Evolutionary conservation across 2,113 vertebrate genomes (phyloP).

Genomic region (Pteropus alecto): DNA sequence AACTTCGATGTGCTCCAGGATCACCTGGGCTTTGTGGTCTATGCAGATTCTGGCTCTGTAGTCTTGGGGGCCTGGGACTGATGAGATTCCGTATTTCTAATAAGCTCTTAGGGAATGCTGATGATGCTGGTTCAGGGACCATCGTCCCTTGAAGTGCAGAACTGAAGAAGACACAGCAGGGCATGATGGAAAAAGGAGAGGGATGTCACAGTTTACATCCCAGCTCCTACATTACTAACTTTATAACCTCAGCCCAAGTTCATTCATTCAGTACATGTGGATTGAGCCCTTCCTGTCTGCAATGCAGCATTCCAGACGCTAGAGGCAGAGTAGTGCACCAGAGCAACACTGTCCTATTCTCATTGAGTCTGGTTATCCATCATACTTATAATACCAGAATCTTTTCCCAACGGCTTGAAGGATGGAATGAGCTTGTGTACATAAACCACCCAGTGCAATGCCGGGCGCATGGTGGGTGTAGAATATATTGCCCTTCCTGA

Average conservation of each 20-base stretch:
- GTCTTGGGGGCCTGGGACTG: neutral
- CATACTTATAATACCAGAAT: neutral
- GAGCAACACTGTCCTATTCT: neutral
- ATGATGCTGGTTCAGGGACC: neutral
- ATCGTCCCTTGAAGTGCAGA: rapidly evolving
- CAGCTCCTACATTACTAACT: too few species aligned
- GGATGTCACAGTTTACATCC: rapidly evolving
- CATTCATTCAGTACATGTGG: neutral
- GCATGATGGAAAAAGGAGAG: neutral
- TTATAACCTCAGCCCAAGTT: neutral
- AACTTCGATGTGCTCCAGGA: rapidly evolving
- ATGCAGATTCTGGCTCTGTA: neutral
- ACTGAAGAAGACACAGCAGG: rapidly evolving
- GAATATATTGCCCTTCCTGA: neutral
- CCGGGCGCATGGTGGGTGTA: neutral
- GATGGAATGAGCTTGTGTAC: neutral
- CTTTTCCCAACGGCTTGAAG: neutral
- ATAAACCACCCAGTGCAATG: neutral
- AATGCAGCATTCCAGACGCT: neutral
- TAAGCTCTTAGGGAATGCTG: neutral
- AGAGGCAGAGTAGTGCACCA: neutral
- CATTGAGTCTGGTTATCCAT: neutral
- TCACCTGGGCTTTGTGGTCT: neutral
- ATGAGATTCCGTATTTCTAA: neutral
- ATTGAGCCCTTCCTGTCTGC: neutral